A percentile compares a stretch with the other conserved stretches of the same genome.
Evolutionary conservation across 2,113 vertebrate genomes (phyloP).

Genomic region (Saguinus midas): DNA sequence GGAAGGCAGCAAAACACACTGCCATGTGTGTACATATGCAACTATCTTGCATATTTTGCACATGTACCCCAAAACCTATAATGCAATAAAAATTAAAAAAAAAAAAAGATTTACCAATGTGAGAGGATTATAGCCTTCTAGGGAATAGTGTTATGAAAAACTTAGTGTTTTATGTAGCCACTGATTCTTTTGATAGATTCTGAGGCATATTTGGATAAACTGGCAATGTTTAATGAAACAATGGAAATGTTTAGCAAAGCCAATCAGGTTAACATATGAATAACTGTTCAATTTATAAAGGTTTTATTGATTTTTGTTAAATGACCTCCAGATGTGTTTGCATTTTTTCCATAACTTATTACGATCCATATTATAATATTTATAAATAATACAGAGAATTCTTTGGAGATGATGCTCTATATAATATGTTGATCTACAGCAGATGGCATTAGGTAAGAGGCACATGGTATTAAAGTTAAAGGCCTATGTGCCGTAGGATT

Average conservation of each 20-base stretch:
- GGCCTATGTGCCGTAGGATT: conserved; percentile 28
- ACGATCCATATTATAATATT: conserved; percentile 59
- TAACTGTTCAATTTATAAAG: conserved; percentile 73
- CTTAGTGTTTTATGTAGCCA: not conserved
- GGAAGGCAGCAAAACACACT: too few relatives aligned
- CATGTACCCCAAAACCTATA: too few relatives aligned
- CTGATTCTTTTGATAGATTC: conserved; percentile 61
- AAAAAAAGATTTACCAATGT: not conserved
- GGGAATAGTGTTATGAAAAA: conserved; percentile 32
- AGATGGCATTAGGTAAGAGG: conserved; percentile 74
- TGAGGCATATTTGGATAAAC: conserved; percentile 51
- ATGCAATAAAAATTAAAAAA: too few relatives aligned
- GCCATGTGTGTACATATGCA: too few relatives aligned
- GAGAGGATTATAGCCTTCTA: not conserved
- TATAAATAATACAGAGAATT: conserved; percentile 70
- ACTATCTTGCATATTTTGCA: too few relatives aligned
- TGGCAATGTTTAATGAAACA: conserved; percentile 67
- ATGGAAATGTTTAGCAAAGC: conserved; percentile 72
- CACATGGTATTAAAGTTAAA: conserved; percentile 57
- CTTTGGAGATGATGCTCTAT: conserved; percentile 67
- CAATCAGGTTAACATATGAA: conserved; percentile 74
- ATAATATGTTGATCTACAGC: conserved; percentile 67
- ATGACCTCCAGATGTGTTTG: conserved; percentile 81
- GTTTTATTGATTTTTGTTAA: conserved; percentile 75
- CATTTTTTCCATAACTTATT: conserved; percentile 75